phyloP scores from a whole-genome alignment of 2,888 invertebrate genomes.

The Punctoribates punctum region DNA sequence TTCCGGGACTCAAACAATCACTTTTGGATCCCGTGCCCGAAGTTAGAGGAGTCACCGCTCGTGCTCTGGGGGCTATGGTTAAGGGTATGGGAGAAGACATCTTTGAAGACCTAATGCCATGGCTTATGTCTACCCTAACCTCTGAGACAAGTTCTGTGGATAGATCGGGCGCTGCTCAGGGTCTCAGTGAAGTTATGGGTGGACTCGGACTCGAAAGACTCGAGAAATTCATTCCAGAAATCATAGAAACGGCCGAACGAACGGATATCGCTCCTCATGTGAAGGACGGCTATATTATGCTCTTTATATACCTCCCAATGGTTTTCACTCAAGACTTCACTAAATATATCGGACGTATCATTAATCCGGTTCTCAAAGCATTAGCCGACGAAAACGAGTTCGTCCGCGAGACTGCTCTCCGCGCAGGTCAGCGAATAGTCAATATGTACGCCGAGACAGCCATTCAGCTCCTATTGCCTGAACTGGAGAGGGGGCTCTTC shows the following conservation, averaged over 20 bases:
- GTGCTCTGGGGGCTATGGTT: constrained; percentile 96
- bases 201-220: constrained; percentile 92
- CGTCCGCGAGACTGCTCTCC: constrained; percentile 92
- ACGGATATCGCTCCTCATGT: constrained; percentile 93
- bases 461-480: constrained; percentile 84
- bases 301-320: constrained; percentile 99
- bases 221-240: constrained; percentile 94
- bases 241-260: constrained; percentile 87
- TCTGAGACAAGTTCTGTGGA: constrained; percentile 94
- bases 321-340: constrained; percentile 94
- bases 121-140: constrained; percentile 96
- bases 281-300: constrained; percentile 99
- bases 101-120: constrained; percentile 92
- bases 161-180: constrained; percentile 89
- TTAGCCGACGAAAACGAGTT: constrained; percentile 98
- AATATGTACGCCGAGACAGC: constrained; percentile 93
- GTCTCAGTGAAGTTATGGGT: constrained; percentile 91
- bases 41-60: constrained; percentile 87
- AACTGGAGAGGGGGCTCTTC: constrained; percentile 87
- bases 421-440: constrained; percentile 94
- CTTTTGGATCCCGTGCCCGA: constrained; percentile 97
- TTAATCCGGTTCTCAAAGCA: constrained; percentile 91
- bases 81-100: constrained; percentile 93
- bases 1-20: constrained; percentile 92
- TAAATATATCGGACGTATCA: constrained; percentile 91